phyloP scores from a whole-genome alignment of 2,888 invertebrate species.

The Adela reaumurella region DNA sequence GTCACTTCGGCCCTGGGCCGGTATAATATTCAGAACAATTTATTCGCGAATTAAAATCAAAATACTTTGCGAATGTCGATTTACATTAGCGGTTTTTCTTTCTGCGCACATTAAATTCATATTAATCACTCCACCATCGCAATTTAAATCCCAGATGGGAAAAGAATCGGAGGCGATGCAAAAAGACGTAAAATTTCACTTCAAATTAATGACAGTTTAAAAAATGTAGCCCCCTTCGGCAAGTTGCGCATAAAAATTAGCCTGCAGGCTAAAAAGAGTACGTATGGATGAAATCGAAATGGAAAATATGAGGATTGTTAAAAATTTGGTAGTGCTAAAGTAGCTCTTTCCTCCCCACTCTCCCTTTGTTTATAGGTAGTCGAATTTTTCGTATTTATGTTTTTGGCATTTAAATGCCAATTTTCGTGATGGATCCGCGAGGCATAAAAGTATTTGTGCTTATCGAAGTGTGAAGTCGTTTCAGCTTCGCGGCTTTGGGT shows the following conservation, averaged over 20 bases:
- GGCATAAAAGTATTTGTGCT: not conserved
- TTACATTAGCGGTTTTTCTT: not conserved
- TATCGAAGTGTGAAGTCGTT: not conserved
- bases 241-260: too few species aligned
- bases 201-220: conserved; percentile 47
- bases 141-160: too few species aligned
- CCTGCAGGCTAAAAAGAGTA: too few species aligned
- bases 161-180: too few species aligned
- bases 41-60: too few species aligned
- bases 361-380: not conserved
- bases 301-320: too few species aligned
- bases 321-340: too few species aligned
- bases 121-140: not conserved
- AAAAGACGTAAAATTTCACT: conserved; percentile 27
- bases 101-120: not conserved
- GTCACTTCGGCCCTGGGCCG: too few species aligned
- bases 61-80: not conserved
- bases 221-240: conserved; percentile 27
- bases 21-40: too few species aligned
- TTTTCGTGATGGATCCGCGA: not conserved
- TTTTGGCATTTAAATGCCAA: not conserved
- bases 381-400: not conserved
- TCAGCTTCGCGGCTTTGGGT: not conserved
- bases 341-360: not conserved
- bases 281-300: too few species aligned